These are phyloP conservation scores for Brachypteracias leptosomus DNA, from an alignment of 2,113 vertebrate species.

Conservation along the genomic window DNA sequence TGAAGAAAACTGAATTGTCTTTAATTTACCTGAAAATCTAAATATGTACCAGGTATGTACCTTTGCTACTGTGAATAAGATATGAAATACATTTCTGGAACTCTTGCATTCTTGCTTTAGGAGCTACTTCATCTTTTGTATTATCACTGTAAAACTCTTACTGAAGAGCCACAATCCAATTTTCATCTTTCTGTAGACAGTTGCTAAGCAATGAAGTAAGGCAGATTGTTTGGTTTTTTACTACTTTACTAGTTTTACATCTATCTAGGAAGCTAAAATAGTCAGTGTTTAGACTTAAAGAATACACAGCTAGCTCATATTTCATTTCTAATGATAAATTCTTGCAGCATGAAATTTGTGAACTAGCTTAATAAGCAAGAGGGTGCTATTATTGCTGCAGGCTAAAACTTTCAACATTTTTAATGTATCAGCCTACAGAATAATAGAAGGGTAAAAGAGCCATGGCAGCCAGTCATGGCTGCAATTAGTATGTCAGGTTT, in stretches of 20 bases:
- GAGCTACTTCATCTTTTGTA: neutral
- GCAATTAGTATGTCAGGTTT: neutral
- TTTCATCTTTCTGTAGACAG: neutral
- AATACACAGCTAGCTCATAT: neutral
- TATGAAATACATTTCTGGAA: neutral
- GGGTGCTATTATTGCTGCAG: neutral
- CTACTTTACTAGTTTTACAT: neutral
- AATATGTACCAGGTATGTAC: constrained; percentile 45
- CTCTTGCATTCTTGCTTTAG: neutral
- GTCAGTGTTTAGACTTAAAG: neutral
- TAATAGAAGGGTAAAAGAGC: neutral
- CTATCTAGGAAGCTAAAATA: neutral
- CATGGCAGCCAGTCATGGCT: neutral
- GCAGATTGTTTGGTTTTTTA: neutral
- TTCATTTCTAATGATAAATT: neutral
- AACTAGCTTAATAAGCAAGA: neutral
- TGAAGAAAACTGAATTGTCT: constrained; percentile 30
- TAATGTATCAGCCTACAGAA: neutral
- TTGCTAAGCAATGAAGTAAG: neutral
- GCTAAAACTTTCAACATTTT: neutral
- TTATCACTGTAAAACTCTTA: neutral
- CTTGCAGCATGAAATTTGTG: neutral
- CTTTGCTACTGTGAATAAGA: neutral
- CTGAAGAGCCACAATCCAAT: neutral
- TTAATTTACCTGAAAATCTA: constrained; percentile 49